Base-by-base conservation (phyloP, 2,797 vertebrate species). In the Malacoraja senta region DNA sequence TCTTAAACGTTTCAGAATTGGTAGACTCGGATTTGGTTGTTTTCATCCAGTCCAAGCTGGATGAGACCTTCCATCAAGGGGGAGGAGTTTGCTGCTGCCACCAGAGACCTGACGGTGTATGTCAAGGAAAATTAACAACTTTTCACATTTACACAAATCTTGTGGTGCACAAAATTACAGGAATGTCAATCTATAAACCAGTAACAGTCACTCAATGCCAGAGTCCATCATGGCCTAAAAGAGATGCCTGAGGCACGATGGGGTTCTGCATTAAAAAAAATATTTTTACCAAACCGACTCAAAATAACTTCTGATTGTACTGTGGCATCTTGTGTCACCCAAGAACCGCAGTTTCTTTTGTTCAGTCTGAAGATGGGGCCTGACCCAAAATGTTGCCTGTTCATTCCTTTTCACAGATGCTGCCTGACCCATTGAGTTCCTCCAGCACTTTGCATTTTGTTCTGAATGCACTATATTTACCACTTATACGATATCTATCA, bases 41-140 rank as follows among this genome's bases (percentile, higher is more conserved):
- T 97, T 13, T 98, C 97, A 93, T 99, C 98, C 95, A 99, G 95
- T 1, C 97, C 97, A 13, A 99, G 97, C 94, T 98, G 98, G 26
- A 98, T 94, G 3, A 98, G 94, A 93, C 96, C 94, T 4, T 95
- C 93, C 93, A 94, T 94, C 86, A 96, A 79, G 0, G 95, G 84
- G 0, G 94, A 93, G 91, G 95, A 95, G 93, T 94, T 95, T 29
- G 95, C 93, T 1, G 94, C 95, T 0, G 96, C 96, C 94, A 97
- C 96, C 88, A 98, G 96, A 93, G 97, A 96, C 94, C 99, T 99
- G 97, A 32, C 68, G 88, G 93, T 0, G 0, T 58, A 72, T 21
- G 94, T 97, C 95, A 97, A 99, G 98, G 96, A 96, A 96, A 71
- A 68, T 61, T 80, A n/a, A 77, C 35, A 76, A 65, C 6, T 13